Evolutionary conservation across 2,797 vertebrate genomes (phyloP).

Genomic region (Zalophus californianus): DNA sequence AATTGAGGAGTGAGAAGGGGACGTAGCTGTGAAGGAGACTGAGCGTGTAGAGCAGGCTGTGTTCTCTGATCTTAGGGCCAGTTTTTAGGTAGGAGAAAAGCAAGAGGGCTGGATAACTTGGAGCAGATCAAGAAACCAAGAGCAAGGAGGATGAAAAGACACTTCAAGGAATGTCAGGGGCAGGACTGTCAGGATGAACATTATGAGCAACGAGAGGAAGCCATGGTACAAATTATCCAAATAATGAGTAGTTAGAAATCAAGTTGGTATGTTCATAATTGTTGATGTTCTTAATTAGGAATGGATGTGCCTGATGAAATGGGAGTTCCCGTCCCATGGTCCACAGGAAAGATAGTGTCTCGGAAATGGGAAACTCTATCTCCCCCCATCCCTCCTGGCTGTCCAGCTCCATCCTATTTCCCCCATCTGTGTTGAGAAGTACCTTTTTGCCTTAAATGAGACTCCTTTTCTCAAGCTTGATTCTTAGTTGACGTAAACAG

Average conservation of each 20-base stretch:
- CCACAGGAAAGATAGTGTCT: not conserved
- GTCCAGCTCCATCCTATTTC: not conserved
- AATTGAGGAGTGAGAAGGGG: not conserved
- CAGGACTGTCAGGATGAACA: not conserved
- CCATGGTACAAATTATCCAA: not conserved
- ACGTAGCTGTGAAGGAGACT: not conserved
- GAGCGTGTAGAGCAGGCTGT: not conserved
- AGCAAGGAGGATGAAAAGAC: not conserved
- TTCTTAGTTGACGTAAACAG: not conserved
- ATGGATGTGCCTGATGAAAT: not conserved
- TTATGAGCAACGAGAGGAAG: not conserved
- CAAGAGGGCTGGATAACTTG: not conserved
- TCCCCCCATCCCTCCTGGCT: accelerated
- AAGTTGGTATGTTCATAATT: not conserved
- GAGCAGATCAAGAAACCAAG: not conserved
- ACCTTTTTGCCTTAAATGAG: not conserved
- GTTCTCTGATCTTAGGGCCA: not conserved
- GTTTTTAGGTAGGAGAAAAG: not conserved
- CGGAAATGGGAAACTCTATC: not conserved
- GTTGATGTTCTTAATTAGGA: not conserved
- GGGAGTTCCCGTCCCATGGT: not conserved
- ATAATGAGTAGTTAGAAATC: not conserved
- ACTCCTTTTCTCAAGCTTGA: not conserved
- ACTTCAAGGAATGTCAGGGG: not conserved
- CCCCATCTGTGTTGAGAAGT: not conserved